phyloP scores from a whole-genome alignment of 2,888 invertebrate genomes.

The Tenthredo mesomela region DNA sequence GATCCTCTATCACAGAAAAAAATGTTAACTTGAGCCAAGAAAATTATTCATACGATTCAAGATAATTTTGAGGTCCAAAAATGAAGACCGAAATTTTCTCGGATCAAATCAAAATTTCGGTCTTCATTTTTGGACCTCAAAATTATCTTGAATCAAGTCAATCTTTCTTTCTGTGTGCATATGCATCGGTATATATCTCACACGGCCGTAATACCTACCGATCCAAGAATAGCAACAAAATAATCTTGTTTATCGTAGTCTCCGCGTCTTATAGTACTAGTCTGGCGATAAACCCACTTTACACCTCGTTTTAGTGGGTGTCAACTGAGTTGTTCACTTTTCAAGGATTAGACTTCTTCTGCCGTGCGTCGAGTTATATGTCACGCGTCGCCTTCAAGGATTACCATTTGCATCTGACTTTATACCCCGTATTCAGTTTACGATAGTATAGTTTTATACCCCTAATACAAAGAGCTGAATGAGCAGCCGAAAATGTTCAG shows the following conservation, averaged over 20 bases:
- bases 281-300: conserved; percentile 50
- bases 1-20: too few species aligned
- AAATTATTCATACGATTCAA: too few species aligned
- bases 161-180: too few species aligned
- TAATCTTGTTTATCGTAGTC: conserved; percentile 38
- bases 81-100: too few species aligned
- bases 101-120: too few species aligned
- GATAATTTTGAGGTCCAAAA: too few species aligned
- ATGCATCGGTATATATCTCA: background rate
- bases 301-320: conserved; percentile 47
- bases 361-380: background rate
- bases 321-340: conserved; percentile 33
- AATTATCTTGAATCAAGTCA: too few species aligned
- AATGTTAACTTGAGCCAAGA: too few species aligned
- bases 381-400: conserved; percentile 8
- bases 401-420: conserved; percentile 15
- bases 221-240: conserved; percentile 43
- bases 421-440: background rate
- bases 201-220: background rate
- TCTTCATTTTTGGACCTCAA: too few species aligned
- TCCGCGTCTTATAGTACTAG: background rate
- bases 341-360: conserved; percentile 26
- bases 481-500: background rate
- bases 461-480: background rate
- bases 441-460: background rate